A percentile compares a stretch with the other conserved stretches of the same genome.
phyloP scores from a whole-genome alignment of 1,140 invertebrate genomes.

The Coelopa frigida region DNA sequence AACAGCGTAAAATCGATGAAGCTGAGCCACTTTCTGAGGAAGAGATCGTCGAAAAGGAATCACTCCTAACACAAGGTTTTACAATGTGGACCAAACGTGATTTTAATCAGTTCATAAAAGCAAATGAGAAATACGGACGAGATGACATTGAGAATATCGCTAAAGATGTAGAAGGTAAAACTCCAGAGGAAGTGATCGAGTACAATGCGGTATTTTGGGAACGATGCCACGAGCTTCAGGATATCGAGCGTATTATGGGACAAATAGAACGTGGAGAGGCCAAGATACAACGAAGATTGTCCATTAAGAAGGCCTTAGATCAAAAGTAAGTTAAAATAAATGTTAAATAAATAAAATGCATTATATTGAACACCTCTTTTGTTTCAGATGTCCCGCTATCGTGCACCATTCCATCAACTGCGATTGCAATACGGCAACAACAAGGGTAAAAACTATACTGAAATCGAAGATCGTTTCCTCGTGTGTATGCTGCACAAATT shows the following conservation, averaged over 20 bases:
- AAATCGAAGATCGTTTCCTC: conserved; percentile 96
- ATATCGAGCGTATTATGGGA: conserved; percentile 94
- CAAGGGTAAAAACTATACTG: conserved; percentile 98
- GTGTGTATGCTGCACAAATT: conserved; percentile 98
- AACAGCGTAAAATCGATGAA: conserved; percentile 94
- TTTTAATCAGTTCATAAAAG: conserved; percentile 98
- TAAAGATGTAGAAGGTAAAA: conserved; percentile 96
- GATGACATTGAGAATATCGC: conserved; percentile 98
- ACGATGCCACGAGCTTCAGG: conserved; percentile 90
- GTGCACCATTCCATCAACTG: conserved; percentile 97
- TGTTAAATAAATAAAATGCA: background rate
- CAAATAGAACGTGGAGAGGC: conserved; percentile 97
- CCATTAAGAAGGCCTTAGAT: conserved; percentile 96
- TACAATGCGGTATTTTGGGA: conserved; percentile 99
- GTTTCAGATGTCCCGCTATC: conserved; percentile 82
- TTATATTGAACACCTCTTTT: background rate
- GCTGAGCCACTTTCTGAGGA: conserved; percentile 85
- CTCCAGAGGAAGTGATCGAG: conserved; percentile 90
- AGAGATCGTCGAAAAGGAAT: conserved; percentile 86
- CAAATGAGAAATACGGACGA: conserved; percentile 97
- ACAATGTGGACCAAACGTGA: conserved; percentile 94
- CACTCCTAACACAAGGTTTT: conserved; percentile 80
- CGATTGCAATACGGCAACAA: conserved; percentile 96
- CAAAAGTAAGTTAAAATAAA: conserved; percentile 56
- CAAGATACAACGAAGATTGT: conserved; percentile 91